A percentile compares a stretch with the other conserved stretches of the same genome.
Evolutionary conservation across 35 echinoderm and acorn worm genomes (phyloP).

Genomic region (Chiridota heheva): DNA sequence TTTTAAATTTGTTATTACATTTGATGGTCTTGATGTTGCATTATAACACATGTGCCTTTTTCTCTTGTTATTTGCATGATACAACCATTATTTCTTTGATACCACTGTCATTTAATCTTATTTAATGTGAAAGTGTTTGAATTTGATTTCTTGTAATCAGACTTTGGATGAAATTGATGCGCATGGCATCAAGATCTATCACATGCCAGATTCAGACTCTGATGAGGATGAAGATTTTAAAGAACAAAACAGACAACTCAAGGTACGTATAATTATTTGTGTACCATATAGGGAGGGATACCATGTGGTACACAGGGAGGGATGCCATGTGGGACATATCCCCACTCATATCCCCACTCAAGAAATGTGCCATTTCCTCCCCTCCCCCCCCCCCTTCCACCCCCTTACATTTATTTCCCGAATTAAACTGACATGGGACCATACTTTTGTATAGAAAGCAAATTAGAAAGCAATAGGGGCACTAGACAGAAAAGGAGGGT

Average conservation of each 20-base stretch:
- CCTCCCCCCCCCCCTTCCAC: neutral
- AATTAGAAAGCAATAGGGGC: neutral
- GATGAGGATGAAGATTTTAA: constrained; percentile 99
- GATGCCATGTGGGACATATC: too few species aligned
- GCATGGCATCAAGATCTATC: constrained; percentile 90
- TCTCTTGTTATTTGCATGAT: too few species aligned
- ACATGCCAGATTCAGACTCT: constrained; percentile 96
- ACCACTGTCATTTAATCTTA: too few species aligned
- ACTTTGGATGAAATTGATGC: constrained; percentile 88
- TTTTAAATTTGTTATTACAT: too few species aligned
- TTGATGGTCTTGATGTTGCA: too few species aligned
- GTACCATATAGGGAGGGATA: neutral
- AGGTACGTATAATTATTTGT: constrained; percentile 41
- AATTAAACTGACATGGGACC: neutral
- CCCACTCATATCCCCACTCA: too few species aligned
- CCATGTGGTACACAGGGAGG: too few species aligned
- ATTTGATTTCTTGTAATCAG: constrained; percentile 26
- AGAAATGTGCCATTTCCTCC: neutral
- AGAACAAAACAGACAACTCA: constrained; percentile 95
- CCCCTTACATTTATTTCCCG: neutral
- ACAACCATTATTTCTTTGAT: too few species aligned
- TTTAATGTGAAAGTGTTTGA: too few species aligned
- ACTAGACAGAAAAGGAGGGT: neutral
- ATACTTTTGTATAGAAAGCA: neutral
- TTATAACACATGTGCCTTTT: too few species aligned